Base-by-base conservation (phyloP, 2,888 invertebrate species). In the Crematogaster levior region DNA sequence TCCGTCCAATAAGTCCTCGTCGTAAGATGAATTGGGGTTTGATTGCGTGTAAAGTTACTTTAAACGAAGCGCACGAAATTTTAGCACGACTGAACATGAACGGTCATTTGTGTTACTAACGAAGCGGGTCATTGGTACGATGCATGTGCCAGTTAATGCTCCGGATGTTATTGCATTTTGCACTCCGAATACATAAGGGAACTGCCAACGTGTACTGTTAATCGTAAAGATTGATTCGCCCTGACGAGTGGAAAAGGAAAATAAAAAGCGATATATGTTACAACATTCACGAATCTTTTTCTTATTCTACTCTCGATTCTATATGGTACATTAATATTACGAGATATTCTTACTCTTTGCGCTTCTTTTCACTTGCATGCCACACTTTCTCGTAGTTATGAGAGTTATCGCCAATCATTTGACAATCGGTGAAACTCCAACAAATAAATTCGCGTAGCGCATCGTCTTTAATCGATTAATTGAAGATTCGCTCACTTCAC, bases 1-100 rank as follows among this genome's bases (percentile, higher is more conserved):
- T 63, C 48, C 63, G 37, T 61, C 51, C 74, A 51, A 77, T 73
- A 56, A 82, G 56, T 46, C 53, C 79, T 66, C 66, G 85, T 85
- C 66, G 66, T n/a, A 48, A 18, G 66, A 65, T 74, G 81, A 81
- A 81, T 81, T 63, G 75, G 63, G 61, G 53, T 81, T 81, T 61
- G 81, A 81, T 74, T 74, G 75, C 75, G 53, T 74, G 61, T 58
- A 68, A 79, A 68, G 68, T 81, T 40, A 66, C 65, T 30, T 79
- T 73, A 53, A 83, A 63, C 73, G 75, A 75, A 58, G 40, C 72
- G 18, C 48, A 74, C 72, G 58, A 77, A 60, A 65, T 75, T 75
- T 75, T 53, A 65, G 66, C 27, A 10, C 65, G 65, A 12, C 21
- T 40, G 53, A 63, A 65, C 75, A 65, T 65, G 65, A 51, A 75